These are phyloP conservation scores for Coptodon bakossiorum DNA, from an alignment of 2,113 vertebrate species.

Conservation along the genomic window DNA sequence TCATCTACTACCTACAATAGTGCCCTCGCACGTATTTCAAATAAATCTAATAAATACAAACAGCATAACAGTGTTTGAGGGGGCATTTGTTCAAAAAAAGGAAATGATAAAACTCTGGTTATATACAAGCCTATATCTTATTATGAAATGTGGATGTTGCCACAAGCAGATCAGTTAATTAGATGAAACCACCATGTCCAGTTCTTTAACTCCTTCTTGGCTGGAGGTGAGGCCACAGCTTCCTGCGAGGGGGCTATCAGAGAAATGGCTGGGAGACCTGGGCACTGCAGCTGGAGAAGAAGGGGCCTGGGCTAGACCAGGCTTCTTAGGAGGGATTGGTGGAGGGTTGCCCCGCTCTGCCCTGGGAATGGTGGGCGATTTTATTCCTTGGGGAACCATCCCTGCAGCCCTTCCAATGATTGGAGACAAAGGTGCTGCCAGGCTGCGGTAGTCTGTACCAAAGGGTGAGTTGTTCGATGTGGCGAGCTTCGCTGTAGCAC, in stretches of 20 bases:
- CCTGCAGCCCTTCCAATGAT: slow-evolving; percentile 71
- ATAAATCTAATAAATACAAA: slow-evolving; percentile 47
- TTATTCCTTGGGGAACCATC: slow-evolving; percentile 77
- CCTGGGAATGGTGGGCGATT: slow-evolving; percentile 85
- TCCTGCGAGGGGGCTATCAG: slow-evolving; percentile 67
- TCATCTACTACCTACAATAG: neutral
- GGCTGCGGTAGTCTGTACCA: slow-evolving; percentile 88
- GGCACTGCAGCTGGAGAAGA: slow-evolving; percentile 66
- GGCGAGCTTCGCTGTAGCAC: slow-evolving; percentile 69
- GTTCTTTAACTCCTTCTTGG: slow-evolving; percentile 83
- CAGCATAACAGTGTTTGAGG: slow-evolving; percentile 31
- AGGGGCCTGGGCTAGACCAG: slow-evolving; percentile 84
- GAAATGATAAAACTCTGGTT: neutral
- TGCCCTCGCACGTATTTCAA: neutral
- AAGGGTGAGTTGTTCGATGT: slow-evolving; percentile 85
- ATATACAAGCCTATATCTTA: neutral
- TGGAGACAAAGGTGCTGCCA: slow-evolving; percentile 70
- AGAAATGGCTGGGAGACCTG: slow-evolving; percentile 69
- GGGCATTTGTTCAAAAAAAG: neutral
- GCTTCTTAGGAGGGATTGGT: slow-evolving; percentile 95
- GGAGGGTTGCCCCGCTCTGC: slow-evolving; percentile 90
- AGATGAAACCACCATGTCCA: slow-evolving; percentile 85
- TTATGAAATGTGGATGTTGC: neutral
- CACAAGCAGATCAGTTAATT: slow-evolving; percentile 63
- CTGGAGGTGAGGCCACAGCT: slow-evolving; percentile 75